These are phyloP conservation scores for Tenualosa thibaudeaui DNA, from an alignment of 2,797 vertebrate genomes.

Conservation along the genomic window DNA sequence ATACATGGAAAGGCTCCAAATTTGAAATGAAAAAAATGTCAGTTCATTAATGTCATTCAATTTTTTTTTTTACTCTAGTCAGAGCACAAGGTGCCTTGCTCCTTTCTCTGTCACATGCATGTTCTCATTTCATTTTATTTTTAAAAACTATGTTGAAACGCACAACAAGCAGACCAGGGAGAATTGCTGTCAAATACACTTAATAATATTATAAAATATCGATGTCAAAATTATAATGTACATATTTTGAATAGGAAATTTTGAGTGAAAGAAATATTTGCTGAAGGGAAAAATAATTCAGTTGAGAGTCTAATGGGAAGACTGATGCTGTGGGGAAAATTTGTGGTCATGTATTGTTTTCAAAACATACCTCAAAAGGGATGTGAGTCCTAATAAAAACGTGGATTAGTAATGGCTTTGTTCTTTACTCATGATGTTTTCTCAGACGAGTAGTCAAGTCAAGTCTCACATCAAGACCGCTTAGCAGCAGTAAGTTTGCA, in stretches of 20 bases:
- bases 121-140: slow-evolving; percentile 20
- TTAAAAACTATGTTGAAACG: slow-evolving; percentile 30
- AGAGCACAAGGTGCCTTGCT: slow-evolving; percentile 45
- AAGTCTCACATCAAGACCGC: too few species aligned
- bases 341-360: neutral
- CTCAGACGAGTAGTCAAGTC: neutral
- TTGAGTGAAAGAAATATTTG: neutral
- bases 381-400: neutral
- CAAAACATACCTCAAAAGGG: neutral
- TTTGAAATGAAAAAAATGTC: neutral
- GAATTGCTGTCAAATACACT: slow-evolving; percentile 26
- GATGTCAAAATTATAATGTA: neutral
- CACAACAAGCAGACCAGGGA: slow-evolving; percentile 41
- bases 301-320: neutral
- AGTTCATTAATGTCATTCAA: neutral
- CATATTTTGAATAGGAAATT: slow-evolving; percentile 14
- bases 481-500: too few species aligned
- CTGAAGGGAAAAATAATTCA: slow-evolving; percentile 4
- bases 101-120: slow-evolving; percentile 17
- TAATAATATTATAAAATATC: neutral
- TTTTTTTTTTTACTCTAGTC: slow-evolving; percentile 42
- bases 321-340: neutral
- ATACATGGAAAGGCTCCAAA: neutral
- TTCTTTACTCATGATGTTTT: neutral
- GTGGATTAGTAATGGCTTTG: neutral